Conservation (phyloP, 1,140 invertebrate species). For the Rhagoletis zephyria region DNA sequence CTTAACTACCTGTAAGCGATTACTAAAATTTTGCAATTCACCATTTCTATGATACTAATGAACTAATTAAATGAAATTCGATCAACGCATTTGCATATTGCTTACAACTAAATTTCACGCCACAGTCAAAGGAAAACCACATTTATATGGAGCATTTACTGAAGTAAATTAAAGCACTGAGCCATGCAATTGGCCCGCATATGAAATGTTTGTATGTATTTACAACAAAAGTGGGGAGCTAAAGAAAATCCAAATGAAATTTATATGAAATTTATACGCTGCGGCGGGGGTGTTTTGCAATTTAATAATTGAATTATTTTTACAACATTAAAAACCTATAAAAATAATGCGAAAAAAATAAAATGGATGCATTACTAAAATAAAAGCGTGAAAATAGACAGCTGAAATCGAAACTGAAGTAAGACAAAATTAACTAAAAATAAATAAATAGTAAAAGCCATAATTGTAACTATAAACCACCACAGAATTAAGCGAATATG, state of each 20-base stretch:
- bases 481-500: neutral
- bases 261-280: neutral
- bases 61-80: neutral
- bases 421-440: neutral
- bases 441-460: neutral
- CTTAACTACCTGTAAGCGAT: too few relatives aligned
- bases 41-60: neutral
- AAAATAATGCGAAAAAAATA: neutral
- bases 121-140: neutral
- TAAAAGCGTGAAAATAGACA: neutral
- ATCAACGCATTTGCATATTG: neutral
- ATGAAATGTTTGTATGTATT: too few relatives aligned
- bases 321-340: neutral
- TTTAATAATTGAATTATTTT: neutral
- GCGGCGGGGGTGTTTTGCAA: neutral
- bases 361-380: neutral
- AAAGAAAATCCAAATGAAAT: neutral
- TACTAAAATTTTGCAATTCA: neutral
- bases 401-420: conserved; percentile 2
- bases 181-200: neutral
- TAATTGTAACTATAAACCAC: neutral
- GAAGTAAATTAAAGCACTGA: neutral
- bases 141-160: neutral
- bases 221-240: neutral
- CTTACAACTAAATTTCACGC: neutral